Percentiles rank a stretch among this genome's conserved stretches.
Conservation (phyloP, 2,888 invertebrate genomes). For the Lasioglossum calceatum region DNA sequence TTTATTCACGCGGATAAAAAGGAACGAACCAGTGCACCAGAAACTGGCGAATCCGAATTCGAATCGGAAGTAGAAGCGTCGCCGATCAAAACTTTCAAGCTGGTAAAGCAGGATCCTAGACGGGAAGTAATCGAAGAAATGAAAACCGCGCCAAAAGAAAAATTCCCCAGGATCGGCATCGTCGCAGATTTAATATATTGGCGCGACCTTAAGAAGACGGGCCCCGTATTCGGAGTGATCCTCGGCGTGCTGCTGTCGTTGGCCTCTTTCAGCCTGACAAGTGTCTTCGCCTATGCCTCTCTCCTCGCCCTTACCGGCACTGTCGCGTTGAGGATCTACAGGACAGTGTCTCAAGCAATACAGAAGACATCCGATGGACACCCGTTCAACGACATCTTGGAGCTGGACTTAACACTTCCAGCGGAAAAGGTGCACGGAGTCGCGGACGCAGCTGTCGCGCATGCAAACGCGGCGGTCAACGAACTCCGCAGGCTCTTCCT, state of each 20-base stretch:
- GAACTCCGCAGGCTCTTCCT: slow-evolving; percentile 97
- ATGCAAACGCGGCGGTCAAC: slow-evolving; percentile 92
- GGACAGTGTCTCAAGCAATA: slow-evolving; percentile 96
- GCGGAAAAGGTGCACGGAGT: slow-evolving; percentile 96
- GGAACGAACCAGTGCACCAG: no score
- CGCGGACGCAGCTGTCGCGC: slow-evolving; percentile 94
- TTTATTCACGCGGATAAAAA: no score
- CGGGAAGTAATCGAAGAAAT: no score
- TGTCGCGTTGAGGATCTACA: slow-evolving; percentile 97
- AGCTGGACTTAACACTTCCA: slow-evolving; percentile 94
- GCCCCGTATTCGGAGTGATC: slow-evolving; percentile 95
- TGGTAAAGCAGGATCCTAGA: no score
- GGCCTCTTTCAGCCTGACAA: slow-evolving; percentile 97
- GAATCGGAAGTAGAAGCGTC: no score
- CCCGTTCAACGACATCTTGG: slow-evolving; percentile 97
- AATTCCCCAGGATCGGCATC: no score
- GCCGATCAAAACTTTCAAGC: no score
- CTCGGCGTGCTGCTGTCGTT: slow-evolving; percentile 96
- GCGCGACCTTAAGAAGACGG: slow-evolving; percentile 98
- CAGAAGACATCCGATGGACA: slow-evolving; percentile 98
- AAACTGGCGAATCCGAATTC: no score
- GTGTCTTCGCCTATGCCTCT: slow-evolving; percentile 96
- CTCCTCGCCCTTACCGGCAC: slow-evolving; percentile 94
- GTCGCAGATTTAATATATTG: slow-evolving; percentile 99
- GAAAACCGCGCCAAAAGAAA: no score